Evolutionary conservation across 2,888 invertebrate species (phyloP).

Genomic region (Cancer borealis): DNA sequence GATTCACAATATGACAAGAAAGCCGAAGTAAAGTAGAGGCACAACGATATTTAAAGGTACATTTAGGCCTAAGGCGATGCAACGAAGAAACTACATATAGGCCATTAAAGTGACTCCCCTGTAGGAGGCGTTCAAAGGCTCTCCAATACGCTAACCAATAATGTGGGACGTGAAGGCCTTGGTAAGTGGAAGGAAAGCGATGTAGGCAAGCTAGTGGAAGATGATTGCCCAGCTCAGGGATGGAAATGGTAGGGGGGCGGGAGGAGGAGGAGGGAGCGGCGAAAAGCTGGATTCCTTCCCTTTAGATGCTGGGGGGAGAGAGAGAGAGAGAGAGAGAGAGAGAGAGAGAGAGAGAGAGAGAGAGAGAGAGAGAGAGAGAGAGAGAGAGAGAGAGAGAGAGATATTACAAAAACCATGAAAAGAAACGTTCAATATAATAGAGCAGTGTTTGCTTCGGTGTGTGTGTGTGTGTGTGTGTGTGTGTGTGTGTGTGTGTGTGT

Average conservation of each 20-base stretch:
- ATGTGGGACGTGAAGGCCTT: neutral
- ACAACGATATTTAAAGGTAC: neutral
- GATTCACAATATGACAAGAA: neutral
- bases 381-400: conserved; percentile 32
- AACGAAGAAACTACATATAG: neutral
- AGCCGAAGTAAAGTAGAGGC: neutral
- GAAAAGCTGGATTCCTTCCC: neutral
- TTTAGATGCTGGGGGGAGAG: neutral
- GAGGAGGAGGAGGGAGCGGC: neutral
- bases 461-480: conserved; percentile 27
- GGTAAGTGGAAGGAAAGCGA: conserved; percentile 1
- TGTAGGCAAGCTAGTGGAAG: neutral
- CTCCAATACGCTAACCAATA: neutral
- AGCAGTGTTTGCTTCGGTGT: neutral
- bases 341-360: conserved; percentile 53
- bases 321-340: conserved; percentile 25
- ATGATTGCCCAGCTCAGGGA: neutral
- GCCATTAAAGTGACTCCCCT: neutral
- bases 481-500: neutral
- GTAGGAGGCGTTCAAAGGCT: neutral
- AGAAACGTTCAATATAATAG: too few relatives aligned
- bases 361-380: conserved; percentile 39
- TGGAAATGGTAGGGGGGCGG: neutral
- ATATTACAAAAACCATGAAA: neutral
- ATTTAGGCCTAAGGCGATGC: neutral